phyloP scores from a whole-genome alignment of 2,888 invertebrate genomes.

The Eudasyphora cyanicolor region DNA sequence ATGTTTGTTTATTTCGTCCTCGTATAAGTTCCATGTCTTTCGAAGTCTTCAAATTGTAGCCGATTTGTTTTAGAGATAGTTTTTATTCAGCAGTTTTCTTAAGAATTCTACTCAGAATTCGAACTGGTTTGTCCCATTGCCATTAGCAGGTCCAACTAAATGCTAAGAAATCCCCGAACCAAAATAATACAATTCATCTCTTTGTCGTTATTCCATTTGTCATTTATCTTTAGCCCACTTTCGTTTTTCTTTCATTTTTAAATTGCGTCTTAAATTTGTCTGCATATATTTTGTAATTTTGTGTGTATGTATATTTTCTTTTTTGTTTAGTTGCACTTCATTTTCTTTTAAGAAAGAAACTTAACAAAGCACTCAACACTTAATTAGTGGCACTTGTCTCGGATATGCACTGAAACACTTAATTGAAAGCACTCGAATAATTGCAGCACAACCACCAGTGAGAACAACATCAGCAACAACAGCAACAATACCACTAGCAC shows the following conservation, averaged over 20 bases:
- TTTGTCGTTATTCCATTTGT: background rate
- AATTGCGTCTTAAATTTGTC: background rate
- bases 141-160: no score
- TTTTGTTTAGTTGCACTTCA: conserved; percentile 20
- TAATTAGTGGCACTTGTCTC: conserved; percentile 13
- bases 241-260: background rate
- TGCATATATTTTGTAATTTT: background rate
- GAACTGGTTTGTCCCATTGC: no score
- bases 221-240: background rate
- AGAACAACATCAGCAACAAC: background rate
- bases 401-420: conserved; percentile 27
- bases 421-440: conserved; percentile 18
- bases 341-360: conserved; percentile 7
- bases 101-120: no score
- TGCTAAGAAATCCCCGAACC: no score
- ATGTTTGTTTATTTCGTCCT: no score
- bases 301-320: background rate
- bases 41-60: no score
- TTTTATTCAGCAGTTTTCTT: no score
- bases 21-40: no score
- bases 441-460: background rate
- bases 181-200: no score
- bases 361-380: conserved; percentile 47
- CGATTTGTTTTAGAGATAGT: no score
- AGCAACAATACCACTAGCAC: conserved; percentile 1